These are phyloP conservation scores for Cecropterus lyciades DNA, from an alignment of 1,140 invertebrate genomes.

Conservation along the genomic window DNA sequence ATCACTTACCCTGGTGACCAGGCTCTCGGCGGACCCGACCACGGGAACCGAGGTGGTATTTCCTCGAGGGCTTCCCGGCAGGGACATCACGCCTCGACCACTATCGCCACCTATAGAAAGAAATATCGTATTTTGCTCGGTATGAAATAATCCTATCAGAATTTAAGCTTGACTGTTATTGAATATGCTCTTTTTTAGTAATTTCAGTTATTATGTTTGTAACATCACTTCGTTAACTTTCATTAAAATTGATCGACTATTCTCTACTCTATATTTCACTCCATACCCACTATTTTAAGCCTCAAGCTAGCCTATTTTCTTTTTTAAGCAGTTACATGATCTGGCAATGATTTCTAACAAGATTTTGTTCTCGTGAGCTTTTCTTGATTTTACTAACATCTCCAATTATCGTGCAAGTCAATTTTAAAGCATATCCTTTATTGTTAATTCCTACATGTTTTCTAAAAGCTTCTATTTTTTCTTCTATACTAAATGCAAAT, in stretches of 20 bases:
- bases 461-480: conserved; percentile 61
- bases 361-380: conserved; percentile 50
- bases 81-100: conserved; percentile 89
- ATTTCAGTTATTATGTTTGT: too few species aligned
- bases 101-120: conserved; percentile 79
- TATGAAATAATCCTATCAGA: background rate
- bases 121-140: conserved; percentile 4
- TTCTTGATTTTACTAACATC: conserved; percentile 43
- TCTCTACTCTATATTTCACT: conserved; percentile 31
- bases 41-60: conserved; percentile 87
- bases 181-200: too few species aligned
- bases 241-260: background rate
- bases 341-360: conserved; percentile 35
- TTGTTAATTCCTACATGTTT: conserved; percentile 36
- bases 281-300: conserved; percentile 28
- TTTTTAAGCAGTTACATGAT: conserved; percentile 45
- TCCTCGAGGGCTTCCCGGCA: conserved; percentile 89
- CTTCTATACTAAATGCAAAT: conserved; percentile 56
- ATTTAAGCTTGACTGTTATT: background rate
- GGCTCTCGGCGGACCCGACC: conserved; percentile 95
- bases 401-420: conserved; percentile 51
- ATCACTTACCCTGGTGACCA: conserved; percentile 92
- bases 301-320: conserved; percentile 43
- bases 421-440: conserved; percentile 41
- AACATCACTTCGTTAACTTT: background rate